Percentiles rank a stretch among this genome's conserved stretches.
These are phyloP conservation scores for Syrista parreyssii DNA, from an alignment of 2,888 invertebrate genomes.

Conservation along the genomic window DNA sequence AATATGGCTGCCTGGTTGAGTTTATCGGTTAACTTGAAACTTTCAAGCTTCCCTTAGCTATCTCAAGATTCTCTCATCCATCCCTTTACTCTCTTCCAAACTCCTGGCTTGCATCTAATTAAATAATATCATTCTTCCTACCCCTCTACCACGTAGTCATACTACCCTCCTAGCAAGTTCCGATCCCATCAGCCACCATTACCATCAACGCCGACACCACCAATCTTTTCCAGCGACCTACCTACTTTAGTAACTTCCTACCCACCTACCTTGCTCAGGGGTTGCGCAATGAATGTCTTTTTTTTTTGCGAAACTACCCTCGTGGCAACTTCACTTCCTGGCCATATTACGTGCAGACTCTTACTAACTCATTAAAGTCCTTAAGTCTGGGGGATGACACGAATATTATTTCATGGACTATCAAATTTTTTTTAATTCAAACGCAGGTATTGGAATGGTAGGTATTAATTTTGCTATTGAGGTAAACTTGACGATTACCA, in stretches of 20 bases:
- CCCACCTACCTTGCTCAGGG: background rate
- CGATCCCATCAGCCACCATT: background rate
- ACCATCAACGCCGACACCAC: background rate
- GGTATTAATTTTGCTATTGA: too few species aligned
- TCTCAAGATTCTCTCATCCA: background rate
- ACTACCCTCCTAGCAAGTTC: background rate
- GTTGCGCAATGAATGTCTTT: background rate
- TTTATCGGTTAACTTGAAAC: background rate
- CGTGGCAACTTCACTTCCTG: background rate
- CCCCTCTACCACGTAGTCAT: background rate
- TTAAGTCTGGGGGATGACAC: background rate
- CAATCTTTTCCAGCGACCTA: background rate
- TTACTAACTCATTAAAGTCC: background rate
- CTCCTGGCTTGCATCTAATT: constrained; percentile 6
- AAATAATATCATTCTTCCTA: constrained; percentile 7
- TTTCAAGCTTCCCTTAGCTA: background rate
- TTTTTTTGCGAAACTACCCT: background rate
- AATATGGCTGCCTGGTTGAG: background rate
- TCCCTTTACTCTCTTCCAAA: background rate
- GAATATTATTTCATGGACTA: background rate
- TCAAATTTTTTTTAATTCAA: background rate
- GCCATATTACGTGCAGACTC: background rate
- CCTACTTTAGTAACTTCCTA: background rate
- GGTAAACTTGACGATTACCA: too few species aligned
- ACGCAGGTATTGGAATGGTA: too few species aligned